Conservation (phyloP, 2,113 vertebrate species). For the Octodon degus region DNA sequence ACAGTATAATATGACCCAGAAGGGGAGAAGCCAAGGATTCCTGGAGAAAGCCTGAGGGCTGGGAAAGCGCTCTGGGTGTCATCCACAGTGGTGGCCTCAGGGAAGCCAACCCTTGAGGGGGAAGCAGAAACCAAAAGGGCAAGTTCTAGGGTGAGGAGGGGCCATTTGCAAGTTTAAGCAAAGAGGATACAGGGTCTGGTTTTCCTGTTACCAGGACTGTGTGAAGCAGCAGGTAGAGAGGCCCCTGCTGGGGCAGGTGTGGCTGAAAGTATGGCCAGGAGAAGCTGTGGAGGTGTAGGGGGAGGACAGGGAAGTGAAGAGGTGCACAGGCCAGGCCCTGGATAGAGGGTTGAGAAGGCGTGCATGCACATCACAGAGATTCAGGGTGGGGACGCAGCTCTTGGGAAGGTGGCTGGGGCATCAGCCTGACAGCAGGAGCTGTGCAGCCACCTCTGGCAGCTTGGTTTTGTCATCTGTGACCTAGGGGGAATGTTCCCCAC, state of each 20-base stretch:
- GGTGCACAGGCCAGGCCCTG: not conserved
- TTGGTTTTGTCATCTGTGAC: not conserved
- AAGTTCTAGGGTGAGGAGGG: not conserved
- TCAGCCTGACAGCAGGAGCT: not conserved
- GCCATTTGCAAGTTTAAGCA: fast-evolving
- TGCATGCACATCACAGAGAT: fast-evolving
- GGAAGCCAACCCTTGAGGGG: not conserved
- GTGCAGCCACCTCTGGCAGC: not conserved
- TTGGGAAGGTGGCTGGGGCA: no score
- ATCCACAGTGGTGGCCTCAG: not conserved
- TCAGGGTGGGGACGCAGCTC: not conserved
- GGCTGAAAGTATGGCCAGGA: not conserved
- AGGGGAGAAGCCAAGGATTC: fast-evolving
- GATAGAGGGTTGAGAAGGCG: fast-evolving
- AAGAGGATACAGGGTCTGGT: fast-evolving
- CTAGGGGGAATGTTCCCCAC: fast-evolving
- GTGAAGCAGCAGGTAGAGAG: fast-evolving
- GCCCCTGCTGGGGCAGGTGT: no score
- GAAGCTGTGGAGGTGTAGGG: not conserved
- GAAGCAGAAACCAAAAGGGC: fast-evolving
- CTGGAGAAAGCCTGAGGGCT: not conserved
- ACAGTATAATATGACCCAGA: fast-evolving
- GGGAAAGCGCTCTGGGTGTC: not conserved
- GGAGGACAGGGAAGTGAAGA: not conserved
- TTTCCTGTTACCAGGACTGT: fast-evolving